These are phyloP conservation scores for Aelia acuminata DNA, from an alignment of 2,888 invertebrate genomes.

Conservation along the genomic window DNA sequence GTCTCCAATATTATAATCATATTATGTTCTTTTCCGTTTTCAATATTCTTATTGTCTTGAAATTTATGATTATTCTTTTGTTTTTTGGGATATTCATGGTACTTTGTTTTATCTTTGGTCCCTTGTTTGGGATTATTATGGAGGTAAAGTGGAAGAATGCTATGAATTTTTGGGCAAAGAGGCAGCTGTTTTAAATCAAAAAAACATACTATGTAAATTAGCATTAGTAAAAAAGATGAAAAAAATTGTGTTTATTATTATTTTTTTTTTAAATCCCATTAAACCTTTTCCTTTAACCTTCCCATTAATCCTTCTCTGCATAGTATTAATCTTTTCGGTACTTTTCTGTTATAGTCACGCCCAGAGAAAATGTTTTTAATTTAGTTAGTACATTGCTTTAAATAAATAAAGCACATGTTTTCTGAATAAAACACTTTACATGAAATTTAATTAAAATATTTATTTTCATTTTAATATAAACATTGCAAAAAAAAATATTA, in stretches of 20 bases:
- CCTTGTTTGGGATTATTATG: background rate
- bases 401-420: too few species aligned
- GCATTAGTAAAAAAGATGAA: slow-evolving; percentile 45
- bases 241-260: too few species aligned
- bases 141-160: background rate
- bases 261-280: background rate
- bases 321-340: too few species aligned
- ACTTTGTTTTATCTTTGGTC: slow-evolving; percentile 5
- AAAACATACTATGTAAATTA: background rate
- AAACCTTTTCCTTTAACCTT: background rate
- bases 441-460: too few species aligned
- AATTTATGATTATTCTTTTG: background rate
- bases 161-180: slow-evolving; percentile 48
- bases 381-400: too few species aligned
- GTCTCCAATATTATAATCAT: background rate
- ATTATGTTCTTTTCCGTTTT: background rate
- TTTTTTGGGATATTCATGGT: slow-evolving; percentile 20
- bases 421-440: too few species aligned
- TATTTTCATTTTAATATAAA: too few species aligned
- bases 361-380: too few species aligned
- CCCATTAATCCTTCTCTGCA: background rate
- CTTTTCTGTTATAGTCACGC: too few species aligned
- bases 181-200: slow-evolving; percentile 42
- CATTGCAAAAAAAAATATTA: too few species aligned
- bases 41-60: slow-evolving; percentile 20